These are phyloP conservation scores for Drosophila prostipennis DNA, from an alignment of 2,888 invertebrate species.

Conservation along the genomic window DNA sequence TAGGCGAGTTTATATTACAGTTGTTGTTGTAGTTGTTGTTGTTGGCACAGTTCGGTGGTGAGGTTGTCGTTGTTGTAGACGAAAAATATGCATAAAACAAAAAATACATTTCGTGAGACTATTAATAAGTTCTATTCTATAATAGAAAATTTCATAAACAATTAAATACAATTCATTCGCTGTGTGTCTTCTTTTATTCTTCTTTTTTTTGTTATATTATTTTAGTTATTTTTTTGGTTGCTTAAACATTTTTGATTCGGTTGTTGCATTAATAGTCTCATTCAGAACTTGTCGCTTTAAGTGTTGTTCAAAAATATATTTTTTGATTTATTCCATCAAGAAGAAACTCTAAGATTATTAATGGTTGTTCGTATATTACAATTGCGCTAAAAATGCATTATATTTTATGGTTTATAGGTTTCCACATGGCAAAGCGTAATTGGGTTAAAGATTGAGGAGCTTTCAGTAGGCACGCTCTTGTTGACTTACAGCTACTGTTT, in stretches of 20 bases:
- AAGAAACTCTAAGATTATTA: constrained; percentile 38
- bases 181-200: constrained; percentile 35
- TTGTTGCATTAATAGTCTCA: constrained; percentile 83
- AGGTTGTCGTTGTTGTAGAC: constrained; percentile 70
- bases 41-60: constrained; percentile 59
- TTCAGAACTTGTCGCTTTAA: constrained; percentile 83
- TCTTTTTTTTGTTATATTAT: constrained; percentile 11
- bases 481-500: constrained; percentile 83
- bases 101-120: constrained; percentile 83
- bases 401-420: constrained; percentile 19
- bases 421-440: constrained; percentile 48
- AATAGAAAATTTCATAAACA: constrained; percentile 49
- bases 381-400: constrained; percentile 53
- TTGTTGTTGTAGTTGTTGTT: constrained; percentile 49
- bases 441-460: constrained; percentile 38
- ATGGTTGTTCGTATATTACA: constrained; percentile 62
- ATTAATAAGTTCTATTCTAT: constrained; percentile 76
- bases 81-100: constrained; percentile 83
- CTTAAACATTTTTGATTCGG: constrained; percentile 44
- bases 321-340: constrained; percentile 65
- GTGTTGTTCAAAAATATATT: constrained; percentile 79
- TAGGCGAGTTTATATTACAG: constrained; percentile 44
- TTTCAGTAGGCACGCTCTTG: constrained; percentile 42
- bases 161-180: constrained; percentile 39
- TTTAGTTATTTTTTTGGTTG: constrained; percentile 4